Base-by-base conservation (phyloP, 2,113 vertebrate species). In the Tympanuchus pallidicinctus region DNA sequence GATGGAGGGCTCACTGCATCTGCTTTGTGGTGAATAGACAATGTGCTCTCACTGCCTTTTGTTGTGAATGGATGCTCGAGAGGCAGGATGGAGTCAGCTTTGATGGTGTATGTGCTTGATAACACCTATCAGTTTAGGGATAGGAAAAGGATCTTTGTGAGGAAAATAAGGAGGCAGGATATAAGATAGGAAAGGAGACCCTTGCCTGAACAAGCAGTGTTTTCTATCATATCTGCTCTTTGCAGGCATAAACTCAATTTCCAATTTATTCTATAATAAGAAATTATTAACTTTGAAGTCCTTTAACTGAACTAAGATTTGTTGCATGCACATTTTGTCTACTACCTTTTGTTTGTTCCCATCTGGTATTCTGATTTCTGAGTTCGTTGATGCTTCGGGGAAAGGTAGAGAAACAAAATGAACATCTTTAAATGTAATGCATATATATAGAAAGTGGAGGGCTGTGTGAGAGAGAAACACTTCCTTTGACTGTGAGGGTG, bases 401-500 rank as follows among this genome's bases (percentile, higher is more conserved):
- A 82, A 89, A 93, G 34, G 36, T 38, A 72, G 80, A 57, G 38
- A 77, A 86, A 77, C 69, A 81, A 93, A 89, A 66, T 8, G 16
- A 89, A 36, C 34, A 80, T 52, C 64, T 73, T 64, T 67, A 91
- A 89, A 45, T 43, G n/a, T 42, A 66, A 42, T 50, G 61, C 9
- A 30, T 50, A 20, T 88, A 25, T 50, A 34, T 56, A 25, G 82
- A 66, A 5, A 11, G 13, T 76, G 38, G 50, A 81, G 47, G 74
- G 22, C 28, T 59, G 3, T 4, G 19, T 0, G 2, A 71, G 69
- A 95, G 52, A 95, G 52, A 66, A 89, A 59, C 0, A 1, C 34
- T 86, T 50, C 50, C 24, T 85, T 82, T 80, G 79, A 91, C 69
- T 85, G 38, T 57, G 43, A 81, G 61, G 69, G 75, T 85, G 91